Evolutionary conservation across 2,797 vertebrate genomes (phyloP), one percentile per base, ranked within the genome.

Genomic region (Protosalanx chinensis): DNA sequence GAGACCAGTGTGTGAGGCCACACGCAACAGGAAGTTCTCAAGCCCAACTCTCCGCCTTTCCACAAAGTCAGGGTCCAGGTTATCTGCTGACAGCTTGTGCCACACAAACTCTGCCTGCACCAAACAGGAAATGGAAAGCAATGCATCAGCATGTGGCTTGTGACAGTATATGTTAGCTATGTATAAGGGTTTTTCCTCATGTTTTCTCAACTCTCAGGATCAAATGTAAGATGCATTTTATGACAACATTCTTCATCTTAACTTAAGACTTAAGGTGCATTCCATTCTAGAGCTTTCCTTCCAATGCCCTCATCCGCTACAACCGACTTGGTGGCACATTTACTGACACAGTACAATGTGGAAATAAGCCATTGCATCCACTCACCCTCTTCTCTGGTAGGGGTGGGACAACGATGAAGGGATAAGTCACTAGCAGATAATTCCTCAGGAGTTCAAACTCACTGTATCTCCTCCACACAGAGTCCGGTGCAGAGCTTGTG

Each of bases 1-100:
- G 75, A 99, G 93, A 73, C 93, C 85, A 27, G 94, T 91, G 89
- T 99, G 98, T 3, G 96, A 96, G 77, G 96, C 95, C 75, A 99
- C 93, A 56, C 97, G 95, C 64, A 99, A 84, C 72, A 98, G 89
- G 83, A 98, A 99, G 88, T 97, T 98, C 87, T 99, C 98, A 82
- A 99, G 90, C 62, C 97, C 97, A 0, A 98, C 95, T 79, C 97
- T 92, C 71, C 97, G 91, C 83, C 98, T 91, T 87, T 99, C 98
- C 72, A 99, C 98, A 86, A 99, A 99, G 87, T 99, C 97, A 1
- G 98, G 97, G 88, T 99, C 97, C 85, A 99, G 96, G 79, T 99
- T 99, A 89, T 99, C 98, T 27, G 97, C 96, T 5, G 97, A 95
- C 27, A 99, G 89, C 83, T 98, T 99, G 90, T 99, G 97, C 98